These are phyloP conservation scores for Euphonia xanthogaster DNA, from an alignment of 2,797 vertebrate genomes.

Conservation along the genomic window DNA sequence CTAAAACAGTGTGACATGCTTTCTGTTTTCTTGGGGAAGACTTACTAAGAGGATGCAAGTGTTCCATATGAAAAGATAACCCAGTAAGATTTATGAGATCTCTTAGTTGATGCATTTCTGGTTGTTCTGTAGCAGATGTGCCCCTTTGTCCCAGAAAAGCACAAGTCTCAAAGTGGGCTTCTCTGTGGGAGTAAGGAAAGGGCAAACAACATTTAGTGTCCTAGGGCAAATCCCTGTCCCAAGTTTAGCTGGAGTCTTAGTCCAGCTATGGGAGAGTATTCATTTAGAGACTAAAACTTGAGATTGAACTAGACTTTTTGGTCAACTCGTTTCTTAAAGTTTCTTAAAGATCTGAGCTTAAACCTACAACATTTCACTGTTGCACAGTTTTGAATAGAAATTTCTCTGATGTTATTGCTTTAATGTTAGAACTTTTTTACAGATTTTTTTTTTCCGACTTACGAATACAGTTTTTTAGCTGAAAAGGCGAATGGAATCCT, in stretches of 20 bases:
- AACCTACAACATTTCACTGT: not conserved
- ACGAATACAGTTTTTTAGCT: not conserved
- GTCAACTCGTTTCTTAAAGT: not conserved
- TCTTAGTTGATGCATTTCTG: not conserved
- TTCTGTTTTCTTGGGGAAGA: constrained; percentile 60
- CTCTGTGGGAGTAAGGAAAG: not conserved
- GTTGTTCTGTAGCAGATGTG: not conserved
- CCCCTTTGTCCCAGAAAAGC: not conserved
- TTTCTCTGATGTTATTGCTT: not conserved
- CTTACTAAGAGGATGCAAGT: not conserved
- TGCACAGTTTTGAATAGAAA: not conserved
- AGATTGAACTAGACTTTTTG: not conserved
- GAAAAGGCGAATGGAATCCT: not conserved
- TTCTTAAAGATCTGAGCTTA: not conserved
- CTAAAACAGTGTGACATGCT: constrained; percentile 81
- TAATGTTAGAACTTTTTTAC: fast-evolving
- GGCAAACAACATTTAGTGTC: not conserved
- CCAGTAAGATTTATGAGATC: not conserved
- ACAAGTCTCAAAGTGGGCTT: not conserved
- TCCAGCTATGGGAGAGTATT: not conserved
- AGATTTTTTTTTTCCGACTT: not conserved
- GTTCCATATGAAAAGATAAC: not conserved
- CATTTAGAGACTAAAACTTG: not conserved
- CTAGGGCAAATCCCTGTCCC: not conserved
- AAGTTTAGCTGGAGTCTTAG: not conserved